Conservation (phyloP, 2,888 invertebrate genomes). For the Tryphoninae sp. region DNA sequence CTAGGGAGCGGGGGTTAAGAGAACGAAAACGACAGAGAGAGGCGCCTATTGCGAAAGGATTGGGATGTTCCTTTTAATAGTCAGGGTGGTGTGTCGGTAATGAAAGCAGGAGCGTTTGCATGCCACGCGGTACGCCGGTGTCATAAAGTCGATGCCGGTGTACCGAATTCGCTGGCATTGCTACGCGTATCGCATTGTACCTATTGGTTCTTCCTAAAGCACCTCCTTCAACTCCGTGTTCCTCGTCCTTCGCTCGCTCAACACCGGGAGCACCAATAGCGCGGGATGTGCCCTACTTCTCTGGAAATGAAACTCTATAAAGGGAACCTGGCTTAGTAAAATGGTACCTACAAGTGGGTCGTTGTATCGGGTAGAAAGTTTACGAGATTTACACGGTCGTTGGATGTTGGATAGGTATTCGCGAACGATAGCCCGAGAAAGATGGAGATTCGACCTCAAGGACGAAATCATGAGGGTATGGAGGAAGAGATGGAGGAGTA, state of each 20-base stretch:
- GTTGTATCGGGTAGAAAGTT: neutral
- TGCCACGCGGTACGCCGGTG: conserved; percentile 67
- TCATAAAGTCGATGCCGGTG: conserved; percentile 68
- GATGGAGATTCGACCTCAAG: conserved; percentile 18
- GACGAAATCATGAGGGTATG: conserved; percentile 2
- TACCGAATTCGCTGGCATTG: conserved; percentile 22
- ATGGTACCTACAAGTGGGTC: conserved; percentile 3
- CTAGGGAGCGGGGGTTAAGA: neutral
- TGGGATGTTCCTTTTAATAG: conserved; percentile 74
- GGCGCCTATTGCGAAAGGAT: conserved; percentile 42
- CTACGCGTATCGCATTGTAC: conserved; percentile 21
- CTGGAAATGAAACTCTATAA: neutral
- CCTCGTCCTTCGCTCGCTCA: neutral
- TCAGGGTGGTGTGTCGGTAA: conserved; percentile 69
- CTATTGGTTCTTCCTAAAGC: conserved; percentile 5
- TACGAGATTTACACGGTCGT: neutral
- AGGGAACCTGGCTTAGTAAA: conserved; percentile 6
- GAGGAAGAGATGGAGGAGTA: neutral
- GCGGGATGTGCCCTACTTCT: neutral
- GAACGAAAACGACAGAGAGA: neutral
- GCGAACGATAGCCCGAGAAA: neutral
- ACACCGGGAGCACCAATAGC: neutral
- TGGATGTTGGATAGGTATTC: neutral
- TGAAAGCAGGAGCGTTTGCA: conserved; percentile 72
- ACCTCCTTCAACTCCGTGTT: neutral